These are phyloP conservation scores for Hemitrygon akajei DNA, from an alignment of 2,797 vertebrate species.

Conservation along the genomic window DNA sequence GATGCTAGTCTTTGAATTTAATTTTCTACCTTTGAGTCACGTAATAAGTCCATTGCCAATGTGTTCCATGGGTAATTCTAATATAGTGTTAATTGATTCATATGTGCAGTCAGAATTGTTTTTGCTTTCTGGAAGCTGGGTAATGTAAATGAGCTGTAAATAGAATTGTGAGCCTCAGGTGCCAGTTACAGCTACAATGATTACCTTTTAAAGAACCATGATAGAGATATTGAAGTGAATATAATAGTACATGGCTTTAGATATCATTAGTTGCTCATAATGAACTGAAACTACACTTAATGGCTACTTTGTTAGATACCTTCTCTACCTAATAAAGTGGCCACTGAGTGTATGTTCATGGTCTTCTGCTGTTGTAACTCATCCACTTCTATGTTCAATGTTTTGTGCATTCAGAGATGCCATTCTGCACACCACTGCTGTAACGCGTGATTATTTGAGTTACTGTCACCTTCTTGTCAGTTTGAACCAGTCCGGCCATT, in stretches of 20 bases:
- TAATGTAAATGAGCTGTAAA: constrained; percentile 21
- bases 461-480: too few species aligned
- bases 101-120: constrained; percentile 20
- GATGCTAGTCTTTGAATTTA: too few species aligned
- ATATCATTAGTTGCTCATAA: background rate
- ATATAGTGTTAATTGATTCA: constrained; percentile 31
- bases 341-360: too few species aligned
- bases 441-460: too few species aligned
- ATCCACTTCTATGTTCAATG: too few species aligned
- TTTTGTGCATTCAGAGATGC: too few species aligned
- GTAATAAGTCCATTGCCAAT: constrained; percentile 4
- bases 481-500: too few species aligned
- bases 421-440: too few species aligned
- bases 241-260: background rate
- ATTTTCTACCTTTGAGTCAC: too few species aligned
- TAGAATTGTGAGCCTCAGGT: constrained; percentile 19
- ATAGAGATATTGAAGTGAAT: background rate
- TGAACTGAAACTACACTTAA: background rate
- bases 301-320: too few species aligned
- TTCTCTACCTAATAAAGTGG: too few species aligned
- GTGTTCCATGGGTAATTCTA: constrained; percentile 30
- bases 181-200: constrained; percentile 9
- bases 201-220: constrained; percentile 11
- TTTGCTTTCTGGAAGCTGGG: background rate
- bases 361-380: too few species aligned